Evolutionary conservation across 2,113 vertebrate species (phyloP), one percentile per base, ranked within the genome.

Genomic region (Symphodus melops): DNA sequence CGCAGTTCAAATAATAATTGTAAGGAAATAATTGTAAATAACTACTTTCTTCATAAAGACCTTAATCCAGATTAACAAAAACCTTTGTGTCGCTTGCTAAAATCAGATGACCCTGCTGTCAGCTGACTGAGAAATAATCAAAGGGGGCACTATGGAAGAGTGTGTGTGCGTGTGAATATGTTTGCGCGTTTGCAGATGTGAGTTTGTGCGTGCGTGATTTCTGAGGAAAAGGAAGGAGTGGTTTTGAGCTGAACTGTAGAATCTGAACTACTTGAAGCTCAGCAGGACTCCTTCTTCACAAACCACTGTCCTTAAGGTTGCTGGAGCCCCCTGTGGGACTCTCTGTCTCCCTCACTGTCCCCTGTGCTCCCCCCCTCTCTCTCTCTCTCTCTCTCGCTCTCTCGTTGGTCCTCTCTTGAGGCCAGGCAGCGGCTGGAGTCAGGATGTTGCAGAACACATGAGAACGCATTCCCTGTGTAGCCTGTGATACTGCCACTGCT

Each of bases 41-140:
- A 63, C 49, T 39, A 13, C 28, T 68, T 82, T 72, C 21, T 73
- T 63, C 19, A 52, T 70, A 79, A 80, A 70, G 20, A 52, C 59
- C 10, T 59, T 87, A 84, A 88, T 86, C 77, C 73, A 85, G 82
- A 86, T 89, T 89, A 91, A 88, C 86, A 88, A 85, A 89, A 89
- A 79, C 73, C 82, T 93, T 89, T 87, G 86, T 91, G 86, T 86
- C 78, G 37, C 78, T 83, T 75, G 79, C 76, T 89, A 61, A 90
- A 88, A 89, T 93, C 91, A 92, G 87, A 90, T 92, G 91, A 92
- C 85, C 59, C 82, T 84, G 66, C 60, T 77, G 83, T 91, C 91
- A 92, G 90, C 89, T 92, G 92, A 92, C 89, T 85, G 82, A 66
- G 77, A 66, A 75, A 81, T 78, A 86, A 87, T 90, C 89, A 91